phyloP scores from a whole-genome alignment of 2,797 vertebrate species.

The Clarias laeviceps region DNA sequence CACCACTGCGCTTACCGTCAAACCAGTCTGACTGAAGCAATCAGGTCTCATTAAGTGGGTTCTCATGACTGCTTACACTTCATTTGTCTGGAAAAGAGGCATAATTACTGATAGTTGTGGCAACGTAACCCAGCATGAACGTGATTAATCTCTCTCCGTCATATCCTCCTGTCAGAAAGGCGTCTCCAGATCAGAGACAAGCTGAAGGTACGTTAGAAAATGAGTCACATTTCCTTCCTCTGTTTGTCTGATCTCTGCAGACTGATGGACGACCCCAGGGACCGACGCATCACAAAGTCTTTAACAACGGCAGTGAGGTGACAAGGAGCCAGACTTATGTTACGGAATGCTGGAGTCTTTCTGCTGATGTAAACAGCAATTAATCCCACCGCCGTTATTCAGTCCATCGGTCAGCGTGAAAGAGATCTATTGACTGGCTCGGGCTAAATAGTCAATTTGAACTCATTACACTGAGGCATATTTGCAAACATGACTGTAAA shows the following conservation, averaged over 20 bases:
- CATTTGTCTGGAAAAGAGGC: slow-evolving; percentile 3
- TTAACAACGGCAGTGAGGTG: slow-evolving; percentile 48
- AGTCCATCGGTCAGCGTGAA: slow-evolving; percentile 43
- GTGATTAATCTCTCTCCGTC: slow-evolving; percentile 50
- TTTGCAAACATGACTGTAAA: slow-evolving; percentile 56
- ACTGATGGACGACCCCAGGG: slow-evolving; percentile 29
- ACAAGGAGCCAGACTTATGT: slow-evolving; percentile 34
- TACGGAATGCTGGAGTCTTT: slow-evolving; percentile 11
- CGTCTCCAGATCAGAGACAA: slow-evolving; percentile 34
- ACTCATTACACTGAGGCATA: slow-evolving; percentile 49
- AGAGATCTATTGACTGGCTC: slow-evolving; percentile 55
- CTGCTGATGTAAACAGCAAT: slow-evolving; percentile 52
- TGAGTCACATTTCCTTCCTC: slow-evolving; percentile 50
- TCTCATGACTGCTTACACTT: slow-evolving; percentile 17
- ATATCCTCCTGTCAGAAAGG: slow-evolving; percentile 47
- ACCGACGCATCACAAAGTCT: slow-evolving; percentile 45
- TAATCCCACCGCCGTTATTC: slow-evolving; percentile 55
- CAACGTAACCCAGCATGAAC: slow-evolving; percentile 35
- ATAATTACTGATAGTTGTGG: slow-evolving; percentile 31
- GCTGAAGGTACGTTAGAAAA: slow-evolving; percentile 55
- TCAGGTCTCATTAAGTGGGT: slow-evolving; percentile 1
- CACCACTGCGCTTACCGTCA: too few relatives aligned
- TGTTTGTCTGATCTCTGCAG: slow-evolving; percentile 39
- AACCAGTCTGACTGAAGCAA: slow-evolving; percentile 7
- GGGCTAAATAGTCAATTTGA: slow-evolving; percentile 51